Conservation (phyloP, 2,888 invertebrate species). For the Acronicta psi region DNA sequence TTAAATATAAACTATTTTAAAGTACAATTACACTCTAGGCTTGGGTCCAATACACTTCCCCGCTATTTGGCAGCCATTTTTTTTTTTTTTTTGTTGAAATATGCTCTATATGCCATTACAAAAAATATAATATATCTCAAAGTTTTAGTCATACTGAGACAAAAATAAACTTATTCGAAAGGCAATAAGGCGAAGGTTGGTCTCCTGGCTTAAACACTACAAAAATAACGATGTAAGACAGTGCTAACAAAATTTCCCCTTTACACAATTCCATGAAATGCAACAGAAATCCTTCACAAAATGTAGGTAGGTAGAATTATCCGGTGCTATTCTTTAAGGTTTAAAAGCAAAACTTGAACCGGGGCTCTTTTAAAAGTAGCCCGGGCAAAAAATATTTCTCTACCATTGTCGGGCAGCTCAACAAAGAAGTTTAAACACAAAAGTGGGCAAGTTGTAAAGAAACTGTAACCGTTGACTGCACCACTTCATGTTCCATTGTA, state of each 20-base stretch:
- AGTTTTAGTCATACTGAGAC: no score
- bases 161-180: no score
- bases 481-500: slow-evolving; percentile 54
- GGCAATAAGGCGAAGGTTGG: no score
- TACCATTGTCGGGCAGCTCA: slow-evolving; percentile 46
- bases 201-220: no score
- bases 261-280: slow-evolving; percentile 4
- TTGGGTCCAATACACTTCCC: no score
- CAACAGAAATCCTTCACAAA: slow-evolving; percentile 19
- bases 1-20: no score
- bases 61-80: no score
- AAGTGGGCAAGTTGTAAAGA: slow-evolving; percentile 56
- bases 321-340: slow-evolving; percentile 22
- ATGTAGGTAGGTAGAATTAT: slow-evolving; percentile 22
- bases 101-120: background rate
- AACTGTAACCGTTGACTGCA: slow-evolving; percentile 50
- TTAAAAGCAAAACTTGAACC: slow-evolving; percentile 36
- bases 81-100: background rate
- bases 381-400: slow-evolving; percentile 47
- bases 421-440: slow-evolving; percentile 61
- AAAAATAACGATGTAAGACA: background rate
- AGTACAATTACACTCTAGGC: no score
- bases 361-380: slow-evolving; percentile 39
- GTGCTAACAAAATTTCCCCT: background rate
- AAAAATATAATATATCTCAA: no score